Evolutionary conservation across 1,140 invertebrate genomes (phyloP), one percentile per base, ranked within the genome.

Genomic region (Nixonia krombeini): DNA sequence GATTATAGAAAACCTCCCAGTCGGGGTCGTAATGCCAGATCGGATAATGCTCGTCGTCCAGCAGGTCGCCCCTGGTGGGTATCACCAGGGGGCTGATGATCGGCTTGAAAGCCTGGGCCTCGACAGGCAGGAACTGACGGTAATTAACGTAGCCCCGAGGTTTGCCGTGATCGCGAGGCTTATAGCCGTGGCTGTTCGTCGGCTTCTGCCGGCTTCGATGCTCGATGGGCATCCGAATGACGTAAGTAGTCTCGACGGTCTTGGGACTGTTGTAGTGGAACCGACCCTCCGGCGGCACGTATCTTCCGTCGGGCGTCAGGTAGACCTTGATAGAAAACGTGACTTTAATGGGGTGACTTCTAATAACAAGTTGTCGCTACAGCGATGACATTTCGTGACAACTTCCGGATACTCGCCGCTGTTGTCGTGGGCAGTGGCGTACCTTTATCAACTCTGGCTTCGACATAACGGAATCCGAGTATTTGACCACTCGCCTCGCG

Each of bases 181-280:
- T 72, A 5, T 70, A 63, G 28, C 9, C 33, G 8, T 12, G 44
- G 37, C 65, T 29, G 21, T 50, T 65, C 0, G 31, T 3, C 4
- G 45, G 5, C 18, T 66, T 70, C 1, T 47, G 46, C 5, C 23
- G 21, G 21, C 55, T 50, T 1, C 46, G 29, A 1, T 67, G 52
- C 7, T 55, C 57, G 5, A 80, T 72, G 1, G 81, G 82, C 31
- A 70, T 76, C 44, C 85, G 75, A 56, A 86, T 82, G 21, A 86
- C 52, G 46, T 87, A 87, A 23, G 86, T 87, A 0, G 86, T 86
- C 35, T 86, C 84, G 1, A 87, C 75, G 3, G 77, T 70, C 42
- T 79, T 77, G 0, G 75, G 76, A 4, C 72, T 61, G 21, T 76
- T 70, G 25, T 84, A 76, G 18, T 79, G 72, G 37, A 70, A 66